phyloP scores from a whole-genome alignment of 1,140 invertebrate genomes.

The Aphelenchoides avenae region DNA sequence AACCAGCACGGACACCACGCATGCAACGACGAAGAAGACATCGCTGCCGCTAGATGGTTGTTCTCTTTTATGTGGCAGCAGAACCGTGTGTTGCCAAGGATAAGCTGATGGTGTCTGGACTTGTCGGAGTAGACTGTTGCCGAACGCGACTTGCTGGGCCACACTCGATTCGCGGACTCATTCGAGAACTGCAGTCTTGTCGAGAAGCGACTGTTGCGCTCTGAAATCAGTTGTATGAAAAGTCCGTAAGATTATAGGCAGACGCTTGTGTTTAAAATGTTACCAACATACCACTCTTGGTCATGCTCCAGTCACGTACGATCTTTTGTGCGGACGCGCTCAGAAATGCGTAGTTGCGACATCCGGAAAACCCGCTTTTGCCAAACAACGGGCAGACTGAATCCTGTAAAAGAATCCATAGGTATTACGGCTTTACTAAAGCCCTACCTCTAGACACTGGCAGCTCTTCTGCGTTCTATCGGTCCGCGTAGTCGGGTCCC shows the following conservation, averaged over 20 bases:
- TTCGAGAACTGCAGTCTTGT: no score
- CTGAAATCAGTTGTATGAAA: no score
- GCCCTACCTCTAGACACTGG: background rate
- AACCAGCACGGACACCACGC: no score
- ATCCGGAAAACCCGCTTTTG: background rate
- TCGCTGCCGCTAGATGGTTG: no score
- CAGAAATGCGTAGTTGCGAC: background rate
- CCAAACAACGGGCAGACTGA: constrained; percentile 8
- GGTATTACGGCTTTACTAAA: background rate
- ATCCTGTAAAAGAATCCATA: background rate
- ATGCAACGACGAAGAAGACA: no score
- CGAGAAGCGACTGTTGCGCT: no score
- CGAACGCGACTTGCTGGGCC: background rate
- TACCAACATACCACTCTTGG: background rate
- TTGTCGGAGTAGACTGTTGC: constrained; percentile 5
- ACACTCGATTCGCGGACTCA: background rate
- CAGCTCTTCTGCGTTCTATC: constrained; percentile 11
- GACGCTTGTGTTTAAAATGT: background rate
- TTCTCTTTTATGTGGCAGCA: no score
- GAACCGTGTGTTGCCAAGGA: constrained; percentile 4
- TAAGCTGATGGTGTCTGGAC: background rate
- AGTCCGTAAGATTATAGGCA: background rate
- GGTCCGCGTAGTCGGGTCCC: background rate
- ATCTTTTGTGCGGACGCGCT: background rate
- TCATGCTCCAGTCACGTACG: constrained; percentile 4